Base-by-base conservation (phyloP, 1,140 invertebrate genomes). In the Philopotamus ludificatus region DNA sequence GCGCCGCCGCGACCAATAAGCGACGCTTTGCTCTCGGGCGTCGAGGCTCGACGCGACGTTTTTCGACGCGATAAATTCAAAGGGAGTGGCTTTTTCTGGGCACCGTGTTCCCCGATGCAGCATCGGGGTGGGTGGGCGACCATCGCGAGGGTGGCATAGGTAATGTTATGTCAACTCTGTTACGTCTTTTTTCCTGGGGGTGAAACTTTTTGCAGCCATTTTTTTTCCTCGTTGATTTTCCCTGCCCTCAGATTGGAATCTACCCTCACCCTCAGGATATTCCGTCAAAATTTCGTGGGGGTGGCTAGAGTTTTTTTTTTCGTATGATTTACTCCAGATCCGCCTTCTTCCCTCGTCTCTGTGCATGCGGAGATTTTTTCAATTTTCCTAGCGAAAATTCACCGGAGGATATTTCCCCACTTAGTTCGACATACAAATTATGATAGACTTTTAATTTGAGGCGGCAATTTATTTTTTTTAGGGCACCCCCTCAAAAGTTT, bases 391-490 rank as follows among this genome's bases (percentile, higher is more conserved):
- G 23, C n/a, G 21, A 4, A 18, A 15, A 50, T 8, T 20, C 49
- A 12, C 49, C 23, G 23, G n/a, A 18, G 50, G 28, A 45, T 34
- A 64, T 50, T 28, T 64, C n/a, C 21, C 63, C 62, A 58, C 67
- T 66, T 63, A 65, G 59, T 66, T 60, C 64, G 51, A 63, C 67
- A 65, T 66, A 65, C 67, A 69, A 69, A 69, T 69, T 69, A 66
- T 69, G 67, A 69, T 69, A 66, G 67, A 69, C 67, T 69, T 69
- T 69, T 69, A 69, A 69, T 69, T 69, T 69, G 67, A 51, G 49
- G 44, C 63, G 16, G 34, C 54, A 60, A 60, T 60, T 60, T 60
- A 60, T 60, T 60, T 60, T 47, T 20, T n/a, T n/a, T 10, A n/a
- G 15, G 41, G 12, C 34, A 8, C 26, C 57, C 57, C 57, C 57